Evolutionary conservation across 2,888 invertebrate species (phyloP), one percentile per base, ranked within the genome.

Genomic region (Lasioglossum calceatum): DNA sequence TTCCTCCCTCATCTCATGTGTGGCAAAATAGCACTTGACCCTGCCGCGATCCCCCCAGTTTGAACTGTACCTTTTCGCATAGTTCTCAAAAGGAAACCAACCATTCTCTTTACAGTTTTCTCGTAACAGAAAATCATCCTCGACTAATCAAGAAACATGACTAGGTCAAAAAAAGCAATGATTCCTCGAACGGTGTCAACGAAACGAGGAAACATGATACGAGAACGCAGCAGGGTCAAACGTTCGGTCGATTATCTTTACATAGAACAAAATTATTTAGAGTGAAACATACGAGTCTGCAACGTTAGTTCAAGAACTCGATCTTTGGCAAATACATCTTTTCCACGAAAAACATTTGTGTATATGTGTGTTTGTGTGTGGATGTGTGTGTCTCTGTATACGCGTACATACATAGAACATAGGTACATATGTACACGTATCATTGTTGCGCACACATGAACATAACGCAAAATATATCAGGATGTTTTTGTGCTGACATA

Each of bases 401-500:
- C 71, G 42, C 47, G n/a, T 54, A 23, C 44, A n/a, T 50, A 44
- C 50, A 10, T 47, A 32, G 23, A 32, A 39, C 54, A 7, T 82
- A n/a, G 54, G 14, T 54, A n/a, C 47, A 47, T 71, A 50, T 73
- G 32, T 77, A 54, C 73, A 54, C 67, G 50, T 61, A 74, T 77
- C 81, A 73, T 78, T 70, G 76, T 87, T 88, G 78, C 82, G 77
- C 84, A 90, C 85, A 88, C 79, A 87, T 88, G 81, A 90, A 88
- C 61, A 70, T 77, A 90, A 90, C 77, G 76, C 36, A 81, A 88
- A 87, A 87, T 89, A 86, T 82, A 86, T 87, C 89, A 91, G 85
- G 87, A 88, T 89, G 87, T 84, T 90, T 94, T 94, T 94, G 93
- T 94, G 93, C 93, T 92, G 91, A 92, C 85, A 85, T 91, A 92